These are phyloP conservation scores for Ciconia nigra DNA, from an alignment of 2,797 vertebrate genomes.

Conservation along the genomic window DNA sequence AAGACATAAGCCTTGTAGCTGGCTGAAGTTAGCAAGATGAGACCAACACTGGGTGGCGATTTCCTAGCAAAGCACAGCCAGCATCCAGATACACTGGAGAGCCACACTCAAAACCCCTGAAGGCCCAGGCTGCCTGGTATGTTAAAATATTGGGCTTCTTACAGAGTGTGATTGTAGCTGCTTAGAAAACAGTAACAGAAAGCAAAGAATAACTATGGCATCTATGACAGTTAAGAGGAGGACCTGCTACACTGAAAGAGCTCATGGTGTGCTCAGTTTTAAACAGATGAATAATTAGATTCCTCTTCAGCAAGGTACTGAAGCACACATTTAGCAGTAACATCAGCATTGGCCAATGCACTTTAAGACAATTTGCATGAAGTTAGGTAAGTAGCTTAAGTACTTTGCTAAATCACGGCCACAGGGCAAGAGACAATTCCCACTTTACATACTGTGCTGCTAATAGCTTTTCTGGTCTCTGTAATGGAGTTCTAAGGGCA, in stretches of 20 bases:
- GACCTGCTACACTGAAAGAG: neutral
- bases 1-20: neutral
- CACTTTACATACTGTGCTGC: neutral
- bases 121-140: neutral
- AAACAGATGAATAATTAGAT: neutral
- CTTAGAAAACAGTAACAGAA: neutral
- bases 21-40: neutral
- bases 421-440: conserved; percentile 13
- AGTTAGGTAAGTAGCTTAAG: conserved; percentile 5
- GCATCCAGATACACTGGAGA: neutral
- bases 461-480: conserved; percentile 48
- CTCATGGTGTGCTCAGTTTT: neutral
- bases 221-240: neutral
- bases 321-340: neutral
- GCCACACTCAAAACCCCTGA: neutral
- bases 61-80: neutral
- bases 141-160: neutral
- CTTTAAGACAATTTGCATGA: neutral
- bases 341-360: neutral
- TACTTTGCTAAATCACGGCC: neutral
- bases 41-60: neutral
- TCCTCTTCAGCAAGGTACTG: neutral
- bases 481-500: conserved; percentile 27
- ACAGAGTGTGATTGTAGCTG: neutral
- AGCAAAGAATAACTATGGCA: neutral